These are phyloP conservation scores for Paragorgia papillata DNA, from an alignment of 92 coral and sea anemone genomes.

Conservation along the genomic window DNA sequence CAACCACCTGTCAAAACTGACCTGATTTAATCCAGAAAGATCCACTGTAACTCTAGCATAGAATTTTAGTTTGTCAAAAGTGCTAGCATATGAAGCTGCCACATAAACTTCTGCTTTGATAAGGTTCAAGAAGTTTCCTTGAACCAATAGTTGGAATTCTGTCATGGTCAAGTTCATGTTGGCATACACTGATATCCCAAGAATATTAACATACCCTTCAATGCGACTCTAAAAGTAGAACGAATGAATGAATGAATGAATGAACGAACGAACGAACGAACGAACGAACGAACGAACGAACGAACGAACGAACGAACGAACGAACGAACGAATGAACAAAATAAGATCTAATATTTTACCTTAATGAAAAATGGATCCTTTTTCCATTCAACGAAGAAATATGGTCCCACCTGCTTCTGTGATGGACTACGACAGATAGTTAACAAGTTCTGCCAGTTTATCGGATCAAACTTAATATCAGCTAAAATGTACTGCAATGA, in stretches of 20 bases:
- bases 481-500: slow-evolving; percentile 66
- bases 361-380: slow-evolving; percentile 74
- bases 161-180: slow-evolving; percentile 88
- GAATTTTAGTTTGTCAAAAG: slow-evolving; percentile 56
- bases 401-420: slow-evolving; percentile 69
- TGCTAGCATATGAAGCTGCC: slow-evolving; percentile 68
- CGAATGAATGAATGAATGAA: not conserved
- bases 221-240: slow-evolving; percentile 50
- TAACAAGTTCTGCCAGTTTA: slow-evolving; percentile 60
- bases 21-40: slow-evolving; percentile 71
- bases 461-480: slow-evolving; percentile 82
- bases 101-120: slow-evolving; percentile 87
- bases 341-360: slow-evolving; percentile 45
- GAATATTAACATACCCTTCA: slow-evolving; percentile 79
- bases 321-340: not conserved
- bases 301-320: not conserved
- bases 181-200: slow-evolving; percentile 73
- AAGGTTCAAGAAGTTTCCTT: slow-evolving; percentile 82
- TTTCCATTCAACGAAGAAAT: slow-evolving; percentile 76
- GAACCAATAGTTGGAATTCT: slow-evolving; percentile 70
- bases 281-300: not conserved
- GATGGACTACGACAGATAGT: slow-evolving; percentile 79
- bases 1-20: slow-evolving; percentile 23
- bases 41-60: slow-evolving; percentile 84
- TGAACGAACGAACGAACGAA: not conserved